Percentiles rank a stretch among this genome's conserved stretches.
These are phyloP conservation scores for Teleogryllus oceanicus DNA, from an alignment of 2,888 invertebrate genomes.

Conservation along the genomic window DNA sequence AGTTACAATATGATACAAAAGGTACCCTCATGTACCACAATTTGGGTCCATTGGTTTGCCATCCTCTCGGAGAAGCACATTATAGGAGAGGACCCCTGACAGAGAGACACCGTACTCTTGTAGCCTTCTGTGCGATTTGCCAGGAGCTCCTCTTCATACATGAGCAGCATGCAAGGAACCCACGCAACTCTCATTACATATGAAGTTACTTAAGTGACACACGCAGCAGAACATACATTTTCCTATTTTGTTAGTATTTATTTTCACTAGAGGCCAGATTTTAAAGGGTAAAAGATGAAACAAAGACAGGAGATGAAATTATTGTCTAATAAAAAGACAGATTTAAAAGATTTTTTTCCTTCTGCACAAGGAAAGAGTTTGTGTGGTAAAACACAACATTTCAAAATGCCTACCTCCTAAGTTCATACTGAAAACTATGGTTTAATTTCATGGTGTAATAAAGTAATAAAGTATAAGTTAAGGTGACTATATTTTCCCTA, in stretches of 20 bases:
- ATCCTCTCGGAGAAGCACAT: conserved; percentile 27
- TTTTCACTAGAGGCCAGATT: neutral
- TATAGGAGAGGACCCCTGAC: conserved; percentile 38
- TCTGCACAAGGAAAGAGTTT: too few species aligned
- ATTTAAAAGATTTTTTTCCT: too few species aligned
- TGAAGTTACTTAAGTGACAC: neutral
- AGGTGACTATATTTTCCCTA: too few species aligned
- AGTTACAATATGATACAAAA: neutral
- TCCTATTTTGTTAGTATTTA: neutral
- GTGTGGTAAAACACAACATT: too few species aligned
- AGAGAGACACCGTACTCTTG: conserved; percentile 39
- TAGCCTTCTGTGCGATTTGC: conserved; percentile 36
- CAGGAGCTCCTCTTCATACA: conserved; percentile 36
- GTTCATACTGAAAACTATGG: too few species aligned
- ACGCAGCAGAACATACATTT: neutral
- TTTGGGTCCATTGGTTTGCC: conserved; percentile 31
- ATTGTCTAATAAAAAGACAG: too few species aligned
- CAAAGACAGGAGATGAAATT: too few species aligned
- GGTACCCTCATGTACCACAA: conserved; percentile 33
- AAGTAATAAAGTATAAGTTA: too few species aligned
- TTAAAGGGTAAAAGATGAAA: too few species aligned
- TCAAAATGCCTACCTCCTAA: too few species aligned
- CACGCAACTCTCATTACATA: neutral
- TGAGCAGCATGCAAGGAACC: conserved; percentile 19
- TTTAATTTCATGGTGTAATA: too few species aligned